phyloP scores from a whole-genome alignment of 2,113 vertebrate genomes.

The Pluvianellus socialis region DNA sequence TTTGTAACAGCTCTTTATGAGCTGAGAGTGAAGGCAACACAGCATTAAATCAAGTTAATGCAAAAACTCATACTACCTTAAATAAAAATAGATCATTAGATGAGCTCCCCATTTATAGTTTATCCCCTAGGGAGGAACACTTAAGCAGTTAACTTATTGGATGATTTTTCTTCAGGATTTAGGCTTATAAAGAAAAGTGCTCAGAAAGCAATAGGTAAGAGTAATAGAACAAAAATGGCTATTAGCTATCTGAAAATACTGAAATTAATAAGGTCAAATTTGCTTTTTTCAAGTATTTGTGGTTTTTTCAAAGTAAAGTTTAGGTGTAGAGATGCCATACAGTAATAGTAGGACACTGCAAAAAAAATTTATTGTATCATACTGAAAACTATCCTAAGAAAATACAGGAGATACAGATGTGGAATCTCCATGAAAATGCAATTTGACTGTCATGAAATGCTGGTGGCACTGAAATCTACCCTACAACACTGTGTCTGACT shows the following conservation, averaged over 20 bases:
- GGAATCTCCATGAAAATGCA: not conserved
- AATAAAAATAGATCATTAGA: not conserved
- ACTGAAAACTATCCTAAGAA: not conserved
- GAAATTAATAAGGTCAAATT: not conserved
- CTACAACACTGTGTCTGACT: not conserved
- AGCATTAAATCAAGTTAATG: not conserved
- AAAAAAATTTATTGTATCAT: not conserved
- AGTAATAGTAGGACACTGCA: not conserved
- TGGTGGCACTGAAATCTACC: not conserved
- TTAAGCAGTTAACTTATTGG: not conserved
- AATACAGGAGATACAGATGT: not conserved
- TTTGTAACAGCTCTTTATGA: not conserved
- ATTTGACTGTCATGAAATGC: not conserved
- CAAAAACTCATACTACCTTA: not conserved
- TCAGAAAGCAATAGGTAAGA: not conserved
- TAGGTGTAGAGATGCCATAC: not conserved
- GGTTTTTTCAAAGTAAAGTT: not conserved
- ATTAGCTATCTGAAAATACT: not conserved
- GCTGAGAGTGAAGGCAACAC: not conserved
- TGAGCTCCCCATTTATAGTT: not conserved
- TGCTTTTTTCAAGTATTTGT: not conserved
- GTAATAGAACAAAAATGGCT: not conserved
- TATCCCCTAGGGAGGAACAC: not conserved
- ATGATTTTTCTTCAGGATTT: not conserved
- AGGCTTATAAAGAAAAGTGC: not conserved